phyloP scores from a whole-genome alignment of 2,888 invertebrate species.

The Molanna angustata region DNA sequence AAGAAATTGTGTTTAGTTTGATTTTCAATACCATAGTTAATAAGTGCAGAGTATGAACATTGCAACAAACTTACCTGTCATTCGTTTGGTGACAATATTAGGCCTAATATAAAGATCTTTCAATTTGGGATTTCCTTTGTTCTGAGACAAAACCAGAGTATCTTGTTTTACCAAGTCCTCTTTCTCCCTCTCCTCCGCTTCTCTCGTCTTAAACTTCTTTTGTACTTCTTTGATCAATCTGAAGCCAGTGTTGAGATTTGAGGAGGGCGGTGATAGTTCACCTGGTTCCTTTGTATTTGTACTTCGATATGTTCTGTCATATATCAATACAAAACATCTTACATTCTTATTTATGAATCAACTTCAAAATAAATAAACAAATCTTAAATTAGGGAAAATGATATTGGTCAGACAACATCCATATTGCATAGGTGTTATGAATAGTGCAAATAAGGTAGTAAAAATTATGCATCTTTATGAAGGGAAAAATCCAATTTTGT shows the following conservation, averaged over 20 bases:
- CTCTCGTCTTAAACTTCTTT: constrained; percentile 96
- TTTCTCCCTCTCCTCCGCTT: constrained; percentile 97
- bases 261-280: constrained; percentile 88
- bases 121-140: constrained; percentile 95
- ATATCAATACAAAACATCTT: constrained; percentile 2
- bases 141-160: constrained; percentile 87
- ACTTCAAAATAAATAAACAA: neutral
- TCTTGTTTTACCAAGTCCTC: constrained; percentile 99
- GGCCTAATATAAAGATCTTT: constrained; percentile 98
- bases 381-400: neutral
- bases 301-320: constrained; percentile 85
- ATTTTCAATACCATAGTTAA: too few relatives aligned
- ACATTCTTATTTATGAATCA: constrained; percentile 3
- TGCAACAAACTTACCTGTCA: too few relatives aligned
- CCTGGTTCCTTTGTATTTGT: constrained; percentile 98
- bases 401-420: too few relatives aligned
- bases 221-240: constrained; percentile 98
- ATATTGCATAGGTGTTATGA: too few relatives aligned
- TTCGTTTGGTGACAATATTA: constrained; percentile 96
- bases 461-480: too few relatives aligned
- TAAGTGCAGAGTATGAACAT: too few relatives aligned
- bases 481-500: too few relatives aligned
- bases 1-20: too few relatives aligned
- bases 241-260: constrained; percentile 95
- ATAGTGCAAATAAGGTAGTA: too few relatives aligned